Base-by-base conservation (phyloP, 2,888 invertebrate species). In the Arge pagana region DNA sequence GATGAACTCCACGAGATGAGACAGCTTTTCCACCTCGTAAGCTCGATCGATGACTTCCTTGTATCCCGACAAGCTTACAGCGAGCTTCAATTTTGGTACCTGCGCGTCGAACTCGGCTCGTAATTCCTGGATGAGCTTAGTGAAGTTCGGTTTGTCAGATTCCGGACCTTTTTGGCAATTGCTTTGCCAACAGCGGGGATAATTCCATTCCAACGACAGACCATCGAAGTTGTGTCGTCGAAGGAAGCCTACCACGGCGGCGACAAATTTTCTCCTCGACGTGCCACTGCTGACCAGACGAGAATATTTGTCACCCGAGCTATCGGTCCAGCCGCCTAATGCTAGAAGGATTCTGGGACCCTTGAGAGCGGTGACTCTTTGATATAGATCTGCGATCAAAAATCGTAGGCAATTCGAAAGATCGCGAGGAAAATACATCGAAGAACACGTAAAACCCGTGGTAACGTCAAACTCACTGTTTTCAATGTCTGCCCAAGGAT, bases 321-420 rank as follows among this genome's bases (percentile, higher is more conserved):
- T 95, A 74, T 96, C 94, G 0, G 93, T 93, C 96, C 96, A 96
- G 1, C 96, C 96, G n/a, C 96, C 96, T 48, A 96, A 74, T 1
- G 92, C 93, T 23, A 96, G 77, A 4, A 93, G 74, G 0, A 91
- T 86, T 59, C 84, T 82, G 0, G 83, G 79, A 39, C 83, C 85
- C 51, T 81, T 80, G 11, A 90, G 77, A 0, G 86, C 83, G 0
- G 90, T 87, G 2, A 90, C 83, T 57, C 94, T 81, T 62, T 87
- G 84, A 70, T 93, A 95, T 42, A 92, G 82, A 74, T 88, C 91
- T 90, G 74, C n/a, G 19, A 6, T 19, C 4, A 10, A 21, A 10
- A n/a, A 16, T 45, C 26, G 40, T n/a, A 49, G 18, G 21, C 8
- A 7, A 18, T 11, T 23, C n/a, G 8, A 15, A n/a, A 10, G 3